Conservation (phyloP, 1,140 invertebrate species). For the Linepithema humile region DNA sequence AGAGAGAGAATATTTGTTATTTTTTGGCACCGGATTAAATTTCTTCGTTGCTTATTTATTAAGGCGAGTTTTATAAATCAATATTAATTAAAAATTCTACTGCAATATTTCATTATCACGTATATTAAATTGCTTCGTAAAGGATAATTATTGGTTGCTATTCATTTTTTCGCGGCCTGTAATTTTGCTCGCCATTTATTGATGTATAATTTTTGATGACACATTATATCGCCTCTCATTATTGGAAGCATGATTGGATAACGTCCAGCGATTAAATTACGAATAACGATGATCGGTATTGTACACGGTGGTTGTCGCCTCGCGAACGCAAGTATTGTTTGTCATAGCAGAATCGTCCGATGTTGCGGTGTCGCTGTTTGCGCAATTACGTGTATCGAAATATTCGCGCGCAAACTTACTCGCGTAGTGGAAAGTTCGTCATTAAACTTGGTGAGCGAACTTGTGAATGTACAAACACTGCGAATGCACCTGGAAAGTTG, state of each 20-base stretch:
- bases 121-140: background rate
- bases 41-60: background rate
- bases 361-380: background rate
- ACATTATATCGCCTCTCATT: background rate
- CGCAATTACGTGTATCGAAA: background rate
- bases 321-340: background rate
- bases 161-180: background rate
- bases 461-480: background rate
- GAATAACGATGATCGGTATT: background rate
- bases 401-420: constrained; percentile 9
- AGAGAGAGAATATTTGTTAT: background rate
- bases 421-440: background rate
- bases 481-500: background rate
- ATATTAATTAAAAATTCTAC: too few relatives aligned
- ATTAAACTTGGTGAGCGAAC: constrained; percentile 24
- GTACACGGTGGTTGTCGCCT: too few relatives aligned
- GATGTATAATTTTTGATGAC: background rate
- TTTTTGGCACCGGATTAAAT: background rate
- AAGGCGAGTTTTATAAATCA: background rate
- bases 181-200: background rate
- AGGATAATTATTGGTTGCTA: background rate
- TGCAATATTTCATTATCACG: background rate
- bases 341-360: background rate
- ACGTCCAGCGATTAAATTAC: background rate
- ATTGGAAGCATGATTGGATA: background rate